Base-by-base conservation (phyloP, 2,113 vertebrate genomes). In the Caretta caretta region DNA sequence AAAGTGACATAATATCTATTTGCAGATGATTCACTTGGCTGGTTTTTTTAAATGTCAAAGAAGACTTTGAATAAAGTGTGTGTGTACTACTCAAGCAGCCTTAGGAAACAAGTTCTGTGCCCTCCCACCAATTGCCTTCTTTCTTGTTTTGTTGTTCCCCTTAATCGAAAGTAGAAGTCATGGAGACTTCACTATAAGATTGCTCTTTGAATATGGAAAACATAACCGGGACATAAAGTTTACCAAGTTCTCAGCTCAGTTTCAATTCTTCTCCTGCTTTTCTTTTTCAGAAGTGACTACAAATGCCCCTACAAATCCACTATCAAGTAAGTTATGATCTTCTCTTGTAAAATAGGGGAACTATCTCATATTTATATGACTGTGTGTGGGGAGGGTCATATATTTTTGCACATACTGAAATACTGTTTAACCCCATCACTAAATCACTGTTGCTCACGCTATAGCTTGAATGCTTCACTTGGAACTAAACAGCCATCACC, bases 281-380 rank as follows among this genome's bases (percentile, higher is more conserved):
- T 94, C 24, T 86, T 20, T 94, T 94, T 94, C 95, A 94, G 95
- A 89, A 53, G 65, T 49, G 14, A 1, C 83, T 87, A 16, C 20
- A 69, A 76, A 49, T n/a, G 2, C 7, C 50, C 22, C 49, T 53
- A 91, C 59, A 57, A 22, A 24, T 89, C 76, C 88, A 78, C 20
- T 88, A 87, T 83, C 80, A 91, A 87, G 91, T 91, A 96, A 94
- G 88, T 88, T 80, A 12, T 88, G 35, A 92, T 80, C 80, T 54
- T 86, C 57, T 91, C 90, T 91, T 29, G 84, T 78, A 86, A 89
- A 20, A 93, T 54, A 88, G 65, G 50, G 29, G 19, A 94, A 91
- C 49, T 48, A 57, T 19, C 17, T 19, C 16, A 53, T 93, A 51
- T 35, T 69, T 72, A 62, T 80, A 25, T 78, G 50, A 78, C 48